phyloP scores from a whole-genome alignment of 2,113 vertebrate species.

The Sigmodon hispidus region DNA sequence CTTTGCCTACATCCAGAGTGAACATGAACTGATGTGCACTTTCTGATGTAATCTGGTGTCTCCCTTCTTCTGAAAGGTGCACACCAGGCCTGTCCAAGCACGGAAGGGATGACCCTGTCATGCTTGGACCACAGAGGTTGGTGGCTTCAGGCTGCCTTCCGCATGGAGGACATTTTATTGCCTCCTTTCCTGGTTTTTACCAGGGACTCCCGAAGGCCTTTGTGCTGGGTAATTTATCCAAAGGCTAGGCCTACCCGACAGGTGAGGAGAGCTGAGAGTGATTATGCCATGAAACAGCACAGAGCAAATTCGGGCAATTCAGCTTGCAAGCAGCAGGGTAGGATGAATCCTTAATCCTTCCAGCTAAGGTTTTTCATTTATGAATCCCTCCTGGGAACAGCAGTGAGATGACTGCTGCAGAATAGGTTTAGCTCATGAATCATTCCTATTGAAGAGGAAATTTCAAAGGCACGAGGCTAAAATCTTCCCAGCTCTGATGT shows the following conservation, averaged over 20 bases:
- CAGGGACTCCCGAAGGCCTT: not conserved
- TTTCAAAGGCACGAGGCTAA: slow-evolving; percentile 42
- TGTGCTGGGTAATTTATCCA: slow-evolving; percentile 8
- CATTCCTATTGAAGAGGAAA: slow-evolving; percentile 73
- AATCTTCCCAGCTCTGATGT: slow-evolving; percentile 45
- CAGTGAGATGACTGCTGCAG: not conserved
- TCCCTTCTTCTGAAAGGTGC: not conserved
- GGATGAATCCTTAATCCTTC: slow-evolving; percentile 66
- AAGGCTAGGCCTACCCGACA: not conserved
- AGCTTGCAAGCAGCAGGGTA: slow-evolving; percentile 4
- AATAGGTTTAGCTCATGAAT: slow-evolving; percentile 70
- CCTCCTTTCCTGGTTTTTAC: slow-evolving; percentile 15
- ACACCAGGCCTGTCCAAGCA: not conserved
- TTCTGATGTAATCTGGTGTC: not conserved
- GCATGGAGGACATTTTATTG: not conserved
- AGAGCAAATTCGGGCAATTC: slow-evolving; percentile 29
- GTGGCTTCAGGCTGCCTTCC: not conserved
- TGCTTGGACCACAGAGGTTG: accelerated
- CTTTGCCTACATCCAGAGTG: accelerated
- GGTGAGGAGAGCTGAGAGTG: not conserved
- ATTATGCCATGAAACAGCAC: slow-evolving; percentile 11
- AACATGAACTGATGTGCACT: not conserved
- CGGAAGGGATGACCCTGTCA: not conserved
- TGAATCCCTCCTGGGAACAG: slow-evolving; percentile 59
- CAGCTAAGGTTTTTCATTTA: slow-evolving; percentile 65